Evolutionary conservation across 2,797 vertebrate genomes (phyloP), one percentile per base, ranked within the genome.

Genomic region (Eulemur albifrons): DNA sequence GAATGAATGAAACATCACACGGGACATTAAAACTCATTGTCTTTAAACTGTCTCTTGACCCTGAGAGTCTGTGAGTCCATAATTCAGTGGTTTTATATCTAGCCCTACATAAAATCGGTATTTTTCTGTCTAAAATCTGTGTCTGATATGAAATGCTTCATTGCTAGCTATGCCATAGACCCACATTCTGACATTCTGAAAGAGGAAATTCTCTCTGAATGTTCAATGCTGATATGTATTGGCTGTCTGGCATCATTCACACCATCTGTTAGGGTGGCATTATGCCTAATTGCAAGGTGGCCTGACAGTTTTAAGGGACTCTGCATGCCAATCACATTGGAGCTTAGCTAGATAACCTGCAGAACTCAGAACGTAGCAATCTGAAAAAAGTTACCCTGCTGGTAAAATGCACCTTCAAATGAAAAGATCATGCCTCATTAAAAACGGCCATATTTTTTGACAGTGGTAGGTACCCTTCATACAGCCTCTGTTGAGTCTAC

Each of bases 251-350:
- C 98, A 89, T 15, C 52, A 9, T 40, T 95, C 52, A 86, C 2
- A 15, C 97, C 98, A 98, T 98, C 98, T 98, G 98, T 91, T 94
- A 11, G 6, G 54, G 96, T 98, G 97, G 97, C 21, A 7, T 23
- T 75, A 5, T 96, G 98, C 97, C 98, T 97, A 90, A 97, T 97
- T 96, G 81, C 94, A 96, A 97, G 97, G 92, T 96, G 97, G 97
- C 95, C 92, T 96, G 97, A 96, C 90, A 91, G 76, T 93, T 96
- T 94, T 90, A 67, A 93, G 79, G 93, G 77, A 54, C 65, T 70
- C 52, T 84, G 79, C 73, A 11, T 97, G 97, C 93, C 97, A 97
- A 91, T 96, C 95, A 94, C 92, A 95, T 88, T 45, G 72, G 85
- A 90, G 83, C 59, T 90, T 67, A 76, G 92, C 88, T 88, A 50